phyloP scores from a whole-genome alignment of 2,888 invertebrate genomes.

The Antheraea assamensis region DNA sequence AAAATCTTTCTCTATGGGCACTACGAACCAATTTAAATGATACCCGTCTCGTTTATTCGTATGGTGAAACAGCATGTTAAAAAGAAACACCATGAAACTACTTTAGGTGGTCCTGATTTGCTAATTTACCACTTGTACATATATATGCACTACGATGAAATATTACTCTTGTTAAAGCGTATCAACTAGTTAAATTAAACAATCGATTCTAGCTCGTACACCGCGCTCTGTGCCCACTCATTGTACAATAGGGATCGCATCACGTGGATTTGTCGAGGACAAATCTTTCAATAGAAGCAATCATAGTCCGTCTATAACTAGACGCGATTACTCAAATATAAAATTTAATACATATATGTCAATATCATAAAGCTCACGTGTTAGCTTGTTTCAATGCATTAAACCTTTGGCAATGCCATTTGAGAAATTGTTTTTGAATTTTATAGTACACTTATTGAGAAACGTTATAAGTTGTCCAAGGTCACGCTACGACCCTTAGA shows the following conservation, averaged over 20 bases:
- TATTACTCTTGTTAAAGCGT: background rate
- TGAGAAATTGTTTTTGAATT: too few species aligned
- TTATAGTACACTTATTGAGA: too few species aligned
- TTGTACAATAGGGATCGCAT: background rate
- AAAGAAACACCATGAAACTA: too few species aligned
- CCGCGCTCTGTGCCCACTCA: background rate
- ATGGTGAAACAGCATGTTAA: too few species aligned
- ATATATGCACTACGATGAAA: background rate
- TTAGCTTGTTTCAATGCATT: too few species aligned
- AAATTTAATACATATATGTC: background rate
- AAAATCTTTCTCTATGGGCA: too few species aligned
- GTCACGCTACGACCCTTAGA: too few species aligned
- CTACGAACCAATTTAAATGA: too few species aligned
- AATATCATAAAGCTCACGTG: too few species aligned
- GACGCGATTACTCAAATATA: background rate
- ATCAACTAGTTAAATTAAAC: background rate
- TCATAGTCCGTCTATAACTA: background rate
- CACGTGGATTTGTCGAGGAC: background rate
- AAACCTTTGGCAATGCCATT: too few species aligned
- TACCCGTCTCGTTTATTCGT: too few species aligned
- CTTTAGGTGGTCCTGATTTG: background rate
- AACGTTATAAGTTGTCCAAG: too few species aligned
- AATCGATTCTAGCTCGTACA: background rate
- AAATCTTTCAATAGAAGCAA: slow-evolving; percentile 2
- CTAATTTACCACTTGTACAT: background rate